Conservation (phyloP, 2,113 vertebrate species). For the Chelonoidis abingdonii region DNA sequence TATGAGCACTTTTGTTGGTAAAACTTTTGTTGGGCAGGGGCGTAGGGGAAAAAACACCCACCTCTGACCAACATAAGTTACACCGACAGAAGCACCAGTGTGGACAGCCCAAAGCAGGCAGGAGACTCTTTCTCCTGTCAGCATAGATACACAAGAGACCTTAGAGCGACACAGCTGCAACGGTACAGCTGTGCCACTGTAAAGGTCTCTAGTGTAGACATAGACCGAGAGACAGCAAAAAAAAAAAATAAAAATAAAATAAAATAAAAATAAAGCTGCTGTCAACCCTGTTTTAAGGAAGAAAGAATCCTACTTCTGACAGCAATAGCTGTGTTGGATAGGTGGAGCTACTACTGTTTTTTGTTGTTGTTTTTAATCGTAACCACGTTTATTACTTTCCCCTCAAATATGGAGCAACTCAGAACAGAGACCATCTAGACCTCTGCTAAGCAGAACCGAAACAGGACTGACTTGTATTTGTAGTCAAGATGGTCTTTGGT, state of each 20-base stretch:
- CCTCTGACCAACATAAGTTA: no score
- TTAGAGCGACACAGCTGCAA: no score
- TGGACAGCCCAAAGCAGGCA: background rate
- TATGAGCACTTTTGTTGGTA: background rate
- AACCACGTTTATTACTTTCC: background rate
- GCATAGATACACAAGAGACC: no score
- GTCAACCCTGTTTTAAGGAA: background rate
- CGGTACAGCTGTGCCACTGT: no score
- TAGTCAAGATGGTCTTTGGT: constrained; percentile 12
- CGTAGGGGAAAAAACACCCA: no score
- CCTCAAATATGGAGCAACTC: background rate
- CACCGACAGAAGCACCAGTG: background rate
- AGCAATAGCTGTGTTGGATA: accelerated
- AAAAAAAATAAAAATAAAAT: no score
- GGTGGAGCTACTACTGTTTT: background rate
- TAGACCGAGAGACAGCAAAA: no score
- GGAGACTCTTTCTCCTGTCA: no score
- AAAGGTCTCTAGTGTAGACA: no score
- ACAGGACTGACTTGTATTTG: background rate
- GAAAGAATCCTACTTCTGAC: background rate
- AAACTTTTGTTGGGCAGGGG: no score
- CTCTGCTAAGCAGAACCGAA: background rate
- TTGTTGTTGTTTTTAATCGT: background rate
- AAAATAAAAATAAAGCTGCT: background rate
- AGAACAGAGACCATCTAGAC: background rate